Evolutionary conservation across 2,888 invertebrate genomes (phyloP), one percentile per base, ranked within the genome.

Genomic region (Girardia tigrina): DNA sequence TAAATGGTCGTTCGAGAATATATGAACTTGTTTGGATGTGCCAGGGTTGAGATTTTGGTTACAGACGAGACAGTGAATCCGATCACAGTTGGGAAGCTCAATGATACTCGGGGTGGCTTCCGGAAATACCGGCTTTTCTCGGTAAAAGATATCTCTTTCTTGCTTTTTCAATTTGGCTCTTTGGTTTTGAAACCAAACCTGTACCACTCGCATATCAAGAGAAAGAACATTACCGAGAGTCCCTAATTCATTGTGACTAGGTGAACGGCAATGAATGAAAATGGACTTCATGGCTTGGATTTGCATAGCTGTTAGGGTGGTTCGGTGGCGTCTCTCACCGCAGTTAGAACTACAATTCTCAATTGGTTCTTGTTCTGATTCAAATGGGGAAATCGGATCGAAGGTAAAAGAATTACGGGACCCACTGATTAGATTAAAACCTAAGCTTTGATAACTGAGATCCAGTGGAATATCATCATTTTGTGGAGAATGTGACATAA

Each of bases 201-300:
- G 86, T 8, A 86, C 83, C 70, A 94, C 94, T 78, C 94, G 88
- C 85, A 94, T 95, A 71, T 91, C 91, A 79, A 95, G 87, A 75
- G 93, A 94, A 80, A 95, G 93, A 84, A 93, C 92, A 75, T 90
- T 88, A 42, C 94, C 94, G 78, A 95, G 88, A 87, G 91, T 89
- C 85, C 94, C 94, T 85, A 95, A 97, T 85, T 97, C 94, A 29
- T 91, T 90, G 94, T 95, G 94, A 71, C 94, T 94, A 26, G 95
- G 95, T 74, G 94, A 94, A 86, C 94, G 94, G 86, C 94, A 94
- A 84, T 94, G 94, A 80, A 87, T 86, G 86, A 95, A 97, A 79
- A 97, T 87, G 78, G 89, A 89, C 86, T 94, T 94, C 92, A 97
- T 94, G 78, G 94, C 90, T 86, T 92, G 91, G 72, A 94, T 91